phyloP scores from a whole-genome alignment of 2,113 vertebrate genomes.

The Scatophagus argus region DNA sequence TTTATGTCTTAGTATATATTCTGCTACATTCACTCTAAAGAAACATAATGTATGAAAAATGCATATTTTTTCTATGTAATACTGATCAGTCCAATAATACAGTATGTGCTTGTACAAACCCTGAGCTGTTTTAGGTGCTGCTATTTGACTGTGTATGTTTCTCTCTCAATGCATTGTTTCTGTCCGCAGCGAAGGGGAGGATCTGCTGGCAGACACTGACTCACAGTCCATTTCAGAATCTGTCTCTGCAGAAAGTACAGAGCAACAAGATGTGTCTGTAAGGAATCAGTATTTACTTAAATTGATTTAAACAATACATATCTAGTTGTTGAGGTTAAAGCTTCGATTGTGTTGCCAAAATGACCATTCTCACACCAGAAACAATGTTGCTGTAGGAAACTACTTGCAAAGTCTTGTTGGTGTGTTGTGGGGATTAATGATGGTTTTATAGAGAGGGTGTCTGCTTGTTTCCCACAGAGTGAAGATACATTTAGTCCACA shows the following conservation, averaged over 20 bases:
- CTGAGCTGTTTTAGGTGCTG: neutral
- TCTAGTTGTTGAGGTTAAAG: neutral
- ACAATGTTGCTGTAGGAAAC: neutral
- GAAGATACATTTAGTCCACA: slow-evolving; percentile 56
- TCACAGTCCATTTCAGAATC: slow-evolving; percentile 60
- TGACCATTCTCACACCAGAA: neutral
- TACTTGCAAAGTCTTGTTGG: neutral
- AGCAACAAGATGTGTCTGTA: slow-evolving; percentile 74
- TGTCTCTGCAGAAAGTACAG: slow-evolving; percentile 55
- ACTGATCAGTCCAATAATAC: neutral
- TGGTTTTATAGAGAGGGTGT: neutral
- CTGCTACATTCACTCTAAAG: neutral
- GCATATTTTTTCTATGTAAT: neutral
- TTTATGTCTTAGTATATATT: neutral
- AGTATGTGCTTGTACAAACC: neutral
- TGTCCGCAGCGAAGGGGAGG: slow-evolving; percentile 75
- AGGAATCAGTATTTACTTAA: slow-evolving; percentile 42
- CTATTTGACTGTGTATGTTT: slow-evolving; percentile 20
- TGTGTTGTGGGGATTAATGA: too few relatives aligned
- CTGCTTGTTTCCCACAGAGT: slow-evolving; percentile 40
- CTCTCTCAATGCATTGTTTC: neutral
- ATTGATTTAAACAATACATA: neutral
- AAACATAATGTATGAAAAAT: neutral
- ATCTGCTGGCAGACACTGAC: slow-evolving; percentile 76
- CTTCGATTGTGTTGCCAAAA: neutral